Conservation (phyloP, 2,113 vertebrate species). For the Pithys albifrons region DNA sequence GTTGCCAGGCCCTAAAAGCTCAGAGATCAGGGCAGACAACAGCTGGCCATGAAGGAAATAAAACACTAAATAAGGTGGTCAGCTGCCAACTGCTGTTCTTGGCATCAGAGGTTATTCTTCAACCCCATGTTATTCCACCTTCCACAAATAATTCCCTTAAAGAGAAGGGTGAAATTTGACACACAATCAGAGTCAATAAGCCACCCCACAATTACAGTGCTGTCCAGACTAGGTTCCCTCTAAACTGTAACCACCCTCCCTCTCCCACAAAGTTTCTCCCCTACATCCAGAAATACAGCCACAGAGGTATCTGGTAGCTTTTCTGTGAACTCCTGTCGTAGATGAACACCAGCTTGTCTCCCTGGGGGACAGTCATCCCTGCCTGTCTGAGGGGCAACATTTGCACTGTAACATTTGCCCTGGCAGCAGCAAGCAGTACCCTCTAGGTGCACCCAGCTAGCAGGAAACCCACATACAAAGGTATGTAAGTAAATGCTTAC, state of each 20-base stretch:
- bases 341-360: neutral
- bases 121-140: neutral
- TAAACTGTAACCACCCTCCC: neutral
- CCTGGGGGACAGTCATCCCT: neutral
- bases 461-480: neutral
- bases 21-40: slow-evolving; percentile 10
- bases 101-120: neutral
- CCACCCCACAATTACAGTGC: neutral
- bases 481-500: neutral
- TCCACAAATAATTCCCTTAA: neutral
- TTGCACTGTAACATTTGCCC: neutral
- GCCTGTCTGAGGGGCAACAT: neutral
- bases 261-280: neutral
- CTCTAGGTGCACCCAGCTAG: neutral
- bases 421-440: neutral
- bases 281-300: neutral
- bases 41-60: slow-evolving; percentile 39
- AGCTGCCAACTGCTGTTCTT: neutral
- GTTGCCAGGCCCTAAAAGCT: neutral
- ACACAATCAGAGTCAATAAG: neutral
- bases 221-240: neutral
- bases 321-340: neutral
- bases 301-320: neutral
- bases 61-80: neutral
- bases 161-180: neutral